Evolutionary conservation across 2,113 vertebrate species (phyloP).

Genomic region (Cisticola juncidis): DNA sequence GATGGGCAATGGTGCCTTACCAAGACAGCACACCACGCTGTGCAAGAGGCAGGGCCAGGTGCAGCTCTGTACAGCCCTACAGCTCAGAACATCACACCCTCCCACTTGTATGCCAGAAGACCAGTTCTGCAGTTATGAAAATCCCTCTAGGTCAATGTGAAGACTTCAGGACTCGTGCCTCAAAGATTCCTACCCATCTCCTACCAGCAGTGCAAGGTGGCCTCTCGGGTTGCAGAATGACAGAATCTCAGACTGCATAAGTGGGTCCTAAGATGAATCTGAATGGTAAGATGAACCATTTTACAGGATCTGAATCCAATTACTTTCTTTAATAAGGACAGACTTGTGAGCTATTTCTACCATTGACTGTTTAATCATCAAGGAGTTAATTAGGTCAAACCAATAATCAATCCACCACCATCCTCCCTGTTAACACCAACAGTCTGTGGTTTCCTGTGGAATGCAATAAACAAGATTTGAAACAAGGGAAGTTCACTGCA

Average conservation of each 20-base stretch:
- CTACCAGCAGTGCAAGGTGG: neutral
- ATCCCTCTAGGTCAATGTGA: neutral
- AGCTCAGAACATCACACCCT: neutral
- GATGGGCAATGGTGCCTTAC: neutral
- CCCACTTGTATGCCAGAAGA: neutral
- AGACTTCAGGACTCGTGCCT: neutral
- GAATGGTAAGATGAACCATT: neutral
- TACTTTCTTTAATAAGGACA: neutral
- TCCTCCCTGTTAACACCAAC: neutral
- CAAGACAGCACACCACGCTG: neutral
- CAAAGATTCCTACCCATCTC: neutral
- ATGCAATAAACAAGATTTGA: neutral
- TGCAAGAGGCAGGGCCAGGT: neutral
- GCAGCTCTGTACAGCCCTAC: neutral
- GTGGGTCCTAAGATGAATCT: neutral
- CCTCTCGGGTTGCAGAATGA: neutral
- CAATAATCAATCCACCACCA: constrained; percentile 29
- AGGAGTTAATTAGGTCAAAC: constrained; percentile 45
- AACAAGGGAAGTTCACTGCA: neutral
- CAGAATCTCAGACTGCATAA: neutral
- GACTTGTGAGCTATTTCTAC: neutral
- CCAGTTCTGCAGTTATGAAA: neutral
- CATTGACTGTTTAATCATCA: neutral
- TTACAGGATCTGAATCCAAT: neutral
- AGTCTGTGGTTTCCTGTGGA: neutral